Evolutionary conservation across 2,113 vertebrate species (phyloP), one percentile per base, ranked within the genome.

Genomic region (Alectura lathami): DNA sequence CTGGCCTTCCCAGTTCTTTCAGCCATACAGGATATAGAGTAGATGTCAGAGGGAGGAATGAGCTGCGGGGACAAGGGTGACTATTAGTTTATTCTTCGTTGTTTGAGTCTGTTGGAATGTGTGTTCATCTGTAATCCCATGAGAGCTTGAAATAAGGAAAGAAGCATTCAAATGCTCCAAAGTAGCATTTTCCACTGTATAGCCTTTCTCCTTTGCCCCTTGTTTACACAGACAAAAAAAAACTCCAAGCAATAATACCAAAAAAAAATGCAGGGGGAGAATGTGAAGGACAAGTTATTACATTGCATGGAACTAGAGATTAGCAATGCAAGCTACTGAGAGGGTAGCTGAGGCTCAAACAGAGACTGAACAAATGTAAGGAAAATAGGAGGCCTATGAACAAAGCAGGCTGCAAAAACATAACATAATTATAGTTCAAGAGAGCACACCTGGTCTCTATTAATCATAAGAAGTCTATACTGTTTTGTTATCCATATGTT

Each of bases 381-480:
- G 51, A 51, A 64, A 83, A 75, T 17, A 43, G 40, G 21, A 75
- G 17, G 21, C 50, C 38, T 80, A 5, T 51, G 45, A 67, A 51
- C 43, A 40, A 86, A 83, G n/a, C 12, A 67, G 47, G 30, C 69
- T 72, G 34, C 53, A 43, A 76, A 86, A 43, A 4, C 16, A 10
- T 50, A 36, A 36, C 64, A 30, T 34, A 21, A 18, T 67, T 83
- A 9, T 36, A 63, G 64, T 24, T 68, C 48, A 48, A 59, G 43
- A 56, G 42, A 88, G 18, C 21, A 63, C 26, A 9, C 54, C 34
- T 69, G 40, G 43, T 53, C 38, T 68, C 83, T 23, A 27, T 42
- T 48, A 53, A 30, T 59, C 0, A 0, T 38, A 57, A 63, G 27
- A 48, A 48, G 5, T 45, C 38, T 45, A 2, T 69, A 24, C n/a